Evolutionary conservation across 2,797 vertebrate genomes (phyloP).

Genomic region (Neomorphus geoffroyi): DNA sequence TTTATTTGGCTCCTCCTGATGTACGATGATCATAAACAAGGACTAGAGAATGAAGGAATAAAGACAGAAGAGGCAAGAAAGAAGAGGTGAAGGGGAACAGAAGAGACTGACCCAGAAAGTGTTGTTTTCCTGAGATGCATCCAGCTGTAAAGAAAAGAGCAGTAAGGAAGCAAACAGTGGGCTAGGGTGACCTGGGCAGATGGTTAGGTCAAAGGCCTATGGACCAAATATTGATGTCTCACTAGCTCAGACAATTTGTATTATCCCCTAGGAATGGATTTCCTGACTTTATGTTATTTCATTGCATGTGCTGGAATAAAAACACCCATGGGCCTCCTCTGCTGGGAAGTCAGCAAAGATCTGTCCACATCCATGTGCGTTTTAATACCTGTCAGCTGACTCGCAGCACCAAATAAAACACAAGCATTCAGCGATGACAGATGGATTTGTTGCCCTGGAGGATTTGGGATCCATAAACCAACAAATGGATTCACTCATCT

Average conservation of each 20-base stretch:
- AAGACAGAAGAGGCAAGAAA: not conserved
- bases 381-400: constrained; percentile 63
- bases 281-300: constrained; percentile 42
- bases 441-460: constrained; percentile 61
- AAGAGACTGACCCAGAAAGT: not conserved
- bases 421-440: constrained; percentile 42
- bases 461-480: constrained; percentile 69
- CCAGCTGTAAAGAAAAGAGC: not conserved
- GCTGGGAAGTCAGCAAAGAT: constrained; percentile 46
- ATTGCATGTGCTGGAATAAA: constrained; percentile 37
- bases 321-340: constrained; percentile 45
- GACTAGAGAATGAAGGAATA: not conserved
- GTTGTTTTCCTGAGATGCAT: not conserved
- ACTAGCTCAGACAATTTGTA: constrained; percentile 41
- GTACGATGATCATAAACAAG: not conserved
- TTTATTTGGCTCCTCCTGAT: not conserved
- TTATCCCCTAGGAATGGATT: constrained; percentile 20
- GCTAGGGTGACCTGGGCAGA: not conserved
- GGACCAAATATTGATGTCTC: not conserved
- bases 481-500: constrained; percentile 71
- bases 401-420: constrained; percentile 57
- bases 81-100: not conserved
- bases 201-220: constrained; percentile 8
- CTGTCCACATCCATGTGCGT: constrained; percentile 37
- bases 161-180: not conserved